Base-by-base conservation (phyloP, 2,113 vertebrate genomes). In the Otolemur garnettii region DNA sequence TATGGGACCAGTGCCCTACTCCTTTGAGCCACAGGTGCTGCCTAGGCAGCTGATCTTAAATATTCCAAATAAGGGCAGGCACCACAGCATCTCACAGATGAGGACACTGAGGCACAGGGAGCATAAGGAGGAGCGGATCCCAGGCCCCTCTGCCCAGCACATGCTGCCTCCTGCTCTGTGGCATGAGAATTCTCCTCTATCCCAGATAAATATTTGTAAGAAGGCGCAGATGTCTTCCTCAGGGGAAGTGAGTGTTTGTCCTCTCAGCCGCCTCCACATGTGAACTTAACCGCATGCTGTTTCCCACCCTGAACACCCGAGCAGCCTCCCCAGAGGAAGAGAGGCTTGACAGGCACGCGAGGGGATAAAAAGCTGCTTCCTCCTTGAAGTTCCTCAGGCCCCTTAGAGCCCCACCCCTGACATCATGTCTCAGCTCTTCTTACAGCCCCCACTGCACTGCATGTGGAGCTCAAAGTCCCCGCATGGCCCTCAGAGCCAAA, bases 381-480 rank as follows among this genome's bases (percentile, higher is more conserved):
- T 85, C 50, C 35, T 5, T 14, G 79, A 42, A 26, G 60, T 30
- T 57, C 45, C 69, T 4, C 0, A 24, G 7, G 59, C 13, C 57
- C 18, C 45, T 22, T 7, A 11, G 15, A 17, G 12, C 19, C 10
- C 60, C 0, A 0, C 11, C 80, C 59, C 18, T 35, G 5, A 33
- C 55, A 28, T 21, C 22, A 17, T 0, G 4, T 10, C 26, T 72
- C 0, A 0, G 10, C 55, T 9, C 4, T 24, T 81, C 19, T 17
- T 4, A 3, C 5, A 38, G 9, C 38, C 79, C 78, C 30, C 33
- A 13, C 3, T 0, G 1, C 55, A 35, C 33, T 26, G 30, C 21
- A 19, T 26, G 30, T 13, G 59, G 15, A 62, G 13, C 24, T 35
- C 21, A 38, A 71, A 10, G 71, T 24, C 87, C 60, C 22, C 13